These are phyloP conservation scores for Romanomermis culicivorax DNA, from an alignment of 2,888 invertebrate genomes.

Conservation along the genomic window DNA sequence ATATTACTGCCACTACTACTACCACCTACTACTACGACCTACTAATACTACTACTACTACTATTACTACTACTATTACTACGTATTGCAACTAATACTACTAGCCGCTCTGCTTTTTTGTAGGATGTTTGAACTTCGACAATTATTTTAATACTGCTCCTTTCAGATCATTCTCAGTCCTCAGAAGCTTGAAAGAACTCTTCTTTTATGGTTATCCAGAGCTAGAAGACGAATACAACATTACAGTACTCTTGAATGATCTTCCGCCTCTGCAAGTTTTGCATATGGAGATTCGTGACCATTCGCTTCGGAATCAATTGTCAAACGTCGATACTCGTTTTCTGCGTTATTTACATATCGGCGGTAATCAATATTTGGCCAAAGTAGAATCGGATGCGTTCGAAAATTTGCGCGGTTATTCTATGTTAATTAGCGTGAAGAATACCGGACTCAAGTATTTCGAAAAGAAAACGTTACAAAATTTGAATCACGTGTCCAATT, in stretches of 20 bases:
- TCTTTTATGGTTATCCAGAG: conserved; percentile 18
- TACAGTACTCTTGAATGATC: conserved; percentile 15
- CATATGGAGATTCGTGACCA: conserved; percentile 10
- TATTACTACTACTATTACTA: neutral
- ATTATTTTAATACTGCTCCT: too few relatives aligned
- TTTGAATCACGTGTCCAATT: conserved; percentile 3
- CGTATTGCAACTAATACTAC: too few relatives aligned
- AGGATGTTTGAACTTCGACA: too few relatives aligned
- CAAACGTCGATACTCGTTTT: conserved; percentile 2
- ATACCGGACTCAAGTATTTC: conserved; percentile 4
- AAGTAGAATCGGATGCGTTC: conserved; percentile 4
- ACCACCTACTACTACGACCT: neutral
- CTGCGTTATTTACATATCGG: conserved; percentile 4
- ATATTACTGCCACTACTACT: neutral
- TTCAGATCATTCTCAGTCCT: conserved; percentile 16
- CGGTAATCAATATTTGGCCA: neutral
- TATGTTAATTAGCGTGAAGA: conserved; percentile 5
- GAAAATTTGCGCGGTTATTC: conserved; percentile 4
- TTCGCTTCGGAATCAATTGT: neutral
- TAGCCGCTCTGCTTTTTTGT: too few relatives aligned
- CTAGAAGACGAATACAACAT: conserved; percentile 14
- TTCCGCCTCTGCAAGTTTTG: conserved; percentile 20
- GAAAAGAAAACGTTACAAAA: too few relatives aligned
- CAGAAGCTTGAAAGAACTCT: conserved; percentile 16
- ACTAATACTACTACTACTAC: neutral